These are phyloP conservation scores for Euschistus heros DNA, from an alignment of 1,140 invertebrate genomes.

Conservation along the genomic window DNA sequence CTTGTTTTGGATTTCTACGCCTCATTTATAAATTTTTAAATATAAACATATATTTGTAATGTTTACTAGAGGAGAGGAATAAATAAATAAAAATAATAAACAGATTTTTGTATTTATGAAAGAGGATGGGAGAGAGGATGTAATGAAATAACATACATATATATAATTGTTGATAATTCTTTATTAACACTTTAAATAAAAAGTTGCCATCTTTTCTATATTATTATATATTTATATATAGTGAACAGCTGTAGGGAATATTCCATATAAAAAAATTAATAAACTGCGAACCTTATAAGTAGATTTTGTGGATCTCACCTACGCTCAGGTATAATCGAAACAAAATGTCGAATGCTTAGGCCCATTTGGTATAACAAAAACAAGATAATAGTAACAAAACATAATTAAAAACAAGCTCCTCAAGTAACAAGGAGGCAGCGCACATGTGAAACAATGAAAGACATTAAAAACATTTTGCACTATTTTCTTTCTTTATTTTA, in stretches of 20 bases:
- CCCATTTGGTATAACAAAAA: conserved; percentile 8
- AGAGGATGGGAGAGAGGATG: background rate
- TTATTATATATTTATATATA: conserved; percentile 19
- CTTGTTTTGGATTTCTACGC: no score
- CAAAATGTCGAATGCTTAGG: background rate
- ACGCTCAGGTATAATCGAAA: no score
- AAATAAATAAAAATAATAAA: no score
- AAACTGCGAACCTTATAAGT: background rate
- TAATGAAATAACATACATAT: background rate
- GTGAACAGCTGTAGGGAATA: conserved; percentile 14
- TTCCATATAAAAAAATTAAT: background rate
- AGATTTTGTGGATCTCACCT: no score
- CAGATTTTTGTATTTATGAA: no score
- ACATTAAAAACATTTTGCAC: conserved; percentile 11
- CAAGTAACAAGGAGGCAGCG: background rate
- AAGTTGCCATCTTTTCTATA: conserved; percentile 23
- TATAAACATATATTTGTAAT: no score
- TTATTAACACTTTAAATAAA: conserved; percentile 27
- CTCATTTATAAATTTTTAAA: no score
- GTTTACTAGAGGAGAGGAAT: no score
- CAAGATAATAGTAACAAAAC: conserved; percentile 20
- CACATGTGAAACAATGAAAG: conserved; percentile 17
- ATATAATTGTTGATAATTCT: conserved; percentile 20
- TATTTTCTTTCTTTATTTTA: conserved; percentile 4
- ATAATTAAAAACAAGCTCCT: conserved; percentile 10